Percentiles rank a stretch among this genome's conserved stretches.
These are phyloP conservation scores for Sympetrum striolatum DNA, from an alignment of 2,888 invertebrate species.

Conservation along the genomic window DNA sequence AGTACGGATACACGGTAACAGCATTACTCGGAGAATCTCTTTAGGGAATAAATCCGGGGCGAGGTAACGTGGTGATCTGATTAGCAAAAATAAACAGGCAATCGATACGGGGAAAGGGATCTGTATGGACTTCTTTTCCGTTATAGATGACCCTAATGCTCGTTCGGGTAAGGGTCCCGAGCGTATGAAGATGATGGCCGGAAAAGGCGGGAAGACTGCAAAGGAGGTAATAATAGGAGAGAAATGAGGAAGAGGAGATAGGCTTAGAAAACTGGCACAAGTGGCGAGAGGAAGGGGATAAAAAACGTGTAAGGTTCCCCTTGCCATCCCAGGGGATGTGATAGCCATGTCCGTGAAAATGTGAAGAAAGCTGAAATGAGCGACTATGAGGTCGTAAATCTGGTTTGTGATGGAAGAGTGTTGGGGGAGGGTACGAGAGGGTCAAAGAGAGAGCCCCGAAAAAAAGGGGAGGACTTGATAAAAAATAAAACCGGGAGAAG, in stretches of 20 bases:
- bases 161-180: neutral
- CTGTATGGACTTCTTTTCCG: neutral
- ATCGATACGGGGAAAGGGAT: neutral
- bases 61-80: neutral
- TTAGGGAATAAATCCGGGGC: neutral
- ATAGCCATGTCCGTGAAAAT: constrained; percentile 17
- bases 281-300: neutral
- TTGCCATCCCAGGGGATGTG: neutral
- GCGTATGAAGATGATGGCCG: neutral
- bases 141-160: neutral
- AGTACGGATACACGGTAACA: neutral
- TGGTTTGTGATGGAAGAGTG: neutral
- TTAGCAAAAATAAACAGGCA: neutral
- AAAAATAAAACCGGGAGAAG: neutral
- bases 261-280: neutral
- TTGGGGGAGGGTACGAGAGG: neutral
- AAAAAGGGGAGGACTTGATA: neutral
- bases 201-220: neutral
- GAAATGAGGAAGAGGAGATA: neutral
- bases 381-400: constrained; percentile 18
- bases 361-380: constrained; percentile 25
- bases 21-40: neutral
- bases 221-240: neutral
- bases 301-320: neutral
- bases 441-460: neutral